Conservation (phyloP, 2,797 vertebrate species). For the Squalus acanthias region DNA sequence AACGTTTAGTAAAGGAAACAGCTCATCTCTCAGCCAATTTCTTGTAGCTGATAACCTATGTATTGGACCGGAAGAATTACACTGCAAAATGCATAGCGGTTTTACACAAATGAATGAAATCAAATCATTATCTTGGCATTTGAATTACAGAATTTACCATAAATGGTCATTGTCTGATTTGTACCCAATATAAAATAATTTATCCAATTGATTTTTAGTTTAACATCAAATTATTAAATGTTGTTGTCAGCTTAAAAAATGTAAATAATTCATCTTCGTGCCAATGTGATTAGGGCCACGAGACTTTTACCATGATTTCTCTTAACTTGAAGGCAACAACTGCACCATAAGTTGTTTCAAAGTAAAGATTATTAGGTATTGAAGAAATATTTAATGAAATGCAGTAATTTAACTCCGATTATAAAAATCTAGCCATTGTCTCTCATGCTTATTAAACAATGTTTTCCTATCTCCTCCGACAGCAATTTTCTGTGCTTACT, state of each 20-base stretch:
- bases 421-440: not conserved
- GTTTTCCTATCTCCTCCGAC: conserved; percentile 43
- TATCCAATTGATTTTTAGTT: not conserved
- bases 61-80: not conserved
- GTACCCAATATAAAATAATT: not conserved
- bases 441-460: not conserved
- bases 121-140: not conserved
- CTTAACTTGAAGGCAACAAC: not conserved
- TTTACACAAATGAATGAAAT: not conserved
- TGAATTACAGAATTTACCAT: no score
- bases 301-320: not conserved
- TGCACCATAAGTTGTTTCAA: not conserved
- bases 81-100: not conserved
- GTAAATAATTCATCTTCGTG: not conserved
- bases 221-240: not conserved
- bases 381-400: not conserved
- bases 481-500: conserved; percentile 87
- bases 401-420: not conserved
- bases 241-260: not conserved
- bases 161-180: no score
- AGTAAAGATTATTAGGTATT: not conserved
- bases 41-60: not conserved
- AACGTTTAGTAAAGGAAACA: not conserved
- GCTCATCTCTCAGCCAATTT: not conserved
- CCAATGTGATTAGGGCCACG: not conserved